phyloP scores from a whole-genome alignment of 1,140 invertebrate species.

The Ganaspis sp. region DNA sequence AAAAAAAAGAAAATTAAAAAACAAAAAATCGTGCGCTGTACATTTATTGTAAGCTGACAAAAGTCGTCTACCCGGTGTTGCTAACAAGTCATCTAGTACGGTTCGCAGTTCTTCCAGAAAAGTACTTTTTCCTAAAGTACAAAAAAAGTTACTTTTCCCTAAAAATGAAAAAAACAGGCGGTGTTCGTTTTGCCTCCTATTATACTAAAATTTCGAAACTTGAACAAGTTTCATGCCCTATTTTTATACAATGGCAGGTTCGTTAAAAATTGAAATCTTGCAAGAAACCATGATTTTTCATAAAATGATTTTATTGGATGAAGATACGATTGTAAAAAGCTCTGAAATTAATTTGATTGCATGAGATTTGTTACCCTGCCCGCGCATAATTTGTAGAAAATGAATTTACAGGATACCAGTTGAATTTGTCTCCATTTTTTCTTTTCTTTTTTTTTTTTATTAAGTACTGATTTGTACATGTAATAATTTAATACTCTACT shows the following conservation, averaged over 20 bases:
- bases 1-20: background rate
- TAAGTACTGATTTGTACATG: slow-evolving; percentile 56
- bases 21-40: slow-evolving; percentile 1
- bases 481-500: slow-evolving; percentile 67
- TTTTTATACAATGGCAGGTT: slow-evolving; percentile 27
- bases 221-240: slow-evolving; percentile 7
- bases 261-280: background rate
- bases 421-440: slow-evolving; percentile 40
- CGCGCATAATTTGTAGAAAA: slow-evolving; percentile 36
- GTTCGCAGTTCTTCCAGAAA: slow-evolving; percentile 21
- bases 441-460: slow-evolving; percentile 52
- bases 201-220: background rate
- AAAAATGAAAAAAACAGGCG: background rate
- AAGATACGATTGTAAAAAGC: background rate
- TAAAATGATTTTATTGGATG: slow-evolving; percentile 2
- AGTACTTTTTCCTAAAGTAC: too few relatives aligned
- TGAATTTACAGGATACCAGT: slow-evolving; percentile 32
- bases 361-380: slow-evolving; percentile 50
- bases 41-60: slow-evolving; percentile 5
- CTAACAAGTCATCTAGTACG: background rate
- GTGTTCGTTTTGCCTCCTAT: slow-evolving; percentile 43
- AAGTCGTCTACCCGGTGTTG: slow-evolving; percentile 14
- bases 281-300: background rate
- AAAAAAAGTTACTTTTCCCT: background rate
- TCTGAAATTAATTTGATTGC: slow-evolving; percentile 38